Conservation (phyloP, 2,888 invertebrate genomes). For the Brenthis hecate region DNA sequence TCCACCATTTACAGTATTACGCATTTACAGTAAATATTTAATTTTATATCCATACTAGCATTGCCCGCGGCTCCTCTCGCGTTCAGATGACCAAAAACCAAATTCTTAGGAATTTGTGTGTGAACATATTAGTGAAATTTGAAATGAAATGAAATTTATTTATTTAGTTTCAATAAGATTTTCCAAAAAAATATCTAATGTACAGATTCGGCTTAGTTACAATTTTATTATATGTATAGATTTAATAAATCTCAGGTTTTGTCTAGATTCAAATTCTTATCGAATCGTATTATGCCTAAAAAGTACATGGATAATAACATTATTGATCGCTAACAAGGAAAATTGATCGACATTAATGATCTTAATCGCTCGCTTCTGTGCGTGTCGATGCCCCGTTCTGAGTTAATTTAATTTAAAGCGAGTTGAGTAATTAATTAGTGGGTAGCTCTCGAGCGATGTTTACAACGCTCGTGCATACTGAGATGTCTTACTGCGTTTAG, state of each 20-base stretch:
- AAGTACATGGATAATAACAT: constrained; percentile 57
- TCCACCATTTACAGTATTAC: too few species aligned
- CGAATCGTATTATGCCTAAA: constrained; percentile 29
- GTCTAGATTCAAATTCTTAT: neutral
- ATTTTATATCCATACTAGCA: neutral
- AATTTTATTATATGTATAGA: too few species aligned
- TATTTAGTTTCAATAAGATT: too few species aligned
- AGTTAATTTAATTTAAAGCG: constrained; percentile 80
- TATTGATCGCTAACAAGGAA: constrained; percentile 60
- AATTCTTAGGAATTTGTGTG: too few species aligned
- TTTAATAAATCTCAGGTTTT: neutral
- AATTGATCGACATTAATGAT: constrained; percentile 64
- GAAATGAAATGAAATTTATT: too few species aligned
- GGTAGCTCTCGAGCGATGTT: constrained; percentile 75
- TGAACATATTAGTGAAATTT: too few species aligned
- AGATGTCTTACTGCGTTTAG: constrained; percentile 22
- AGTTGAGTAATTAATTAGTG: constrained; percentile 81
- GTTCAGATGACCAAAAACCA: too few species aligned
- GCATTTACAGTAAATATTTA: too few species aligned
- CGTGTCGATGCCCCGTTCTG: constrained; percentile 75
- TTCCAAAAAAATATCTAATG: too few species aligned
- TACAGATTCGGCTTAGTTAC: too few species aligned
- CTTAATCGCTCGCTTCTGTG: constrained; percentile 76
- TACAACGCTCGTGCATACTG: constrained; percentile 64
- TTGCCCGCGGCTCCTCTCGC: too few species aligned